Evolutionary conservation across 2,113 vertebrate genomes (phyloP), one percentile per base, ranked within the genome.

Genomic region (Ciconia maguari): DNA sequence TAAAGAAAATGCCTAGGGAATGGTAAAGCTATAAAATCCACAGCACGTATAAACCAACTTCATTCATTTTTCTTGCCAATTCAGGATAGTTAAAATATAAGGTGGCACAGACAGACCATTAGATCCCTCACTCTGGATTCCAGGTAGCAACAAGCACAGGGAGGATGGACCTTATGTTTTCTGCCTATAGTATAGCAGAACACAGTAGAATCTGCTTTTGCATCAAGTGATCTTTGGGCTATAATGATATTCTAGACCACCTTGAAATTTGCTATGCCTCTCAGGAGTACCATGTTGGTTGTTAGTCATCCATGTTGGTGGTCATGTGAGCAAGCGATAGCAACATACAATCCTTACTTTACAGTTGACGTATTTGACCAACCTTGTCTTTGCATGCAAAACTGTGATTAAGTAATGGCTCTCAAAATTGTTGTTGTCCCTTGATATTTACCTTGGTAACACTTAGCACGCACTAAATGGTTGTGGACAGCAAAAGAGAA

Each of bases 61-160:
- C 51, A 24, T 68, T 72, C 38, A 85, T 92, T 90, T 70, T 74
- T 61, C 95, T 90, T 95, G 82, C 57, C 75, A 78, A 6, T 2
- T 51, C 27, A 77, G 41, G 18, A 32, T 1, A 57, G 17, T 3
- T 41, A 34, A 68, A 88, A 34, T 6, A 55, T 15, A 38, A 64
- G 1, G 2, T 2, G 9, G 44, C 57, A 83, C 0, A 65, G 34
- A 41, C 18, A 75, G 57, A 69, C 9, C 38, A 15, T 26, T 5
- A 55, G 44, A 76, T n/a, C 14, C 12, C 42, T 64, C 55, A 9
- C 48, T 79, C 58, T 0, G 1, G 41, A 75, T 36, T 70, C 24
- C 34, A 86, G 13, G 8, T 11, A 62, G 7, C 26, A 72, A 16
- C 26, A 48, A 77, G 34, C 27, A 62, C 11, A 61, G 30, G 20